Base-by-base conservation (phyloP, 2,888 invertebrate species). In the Aromia moschata region DNA sequence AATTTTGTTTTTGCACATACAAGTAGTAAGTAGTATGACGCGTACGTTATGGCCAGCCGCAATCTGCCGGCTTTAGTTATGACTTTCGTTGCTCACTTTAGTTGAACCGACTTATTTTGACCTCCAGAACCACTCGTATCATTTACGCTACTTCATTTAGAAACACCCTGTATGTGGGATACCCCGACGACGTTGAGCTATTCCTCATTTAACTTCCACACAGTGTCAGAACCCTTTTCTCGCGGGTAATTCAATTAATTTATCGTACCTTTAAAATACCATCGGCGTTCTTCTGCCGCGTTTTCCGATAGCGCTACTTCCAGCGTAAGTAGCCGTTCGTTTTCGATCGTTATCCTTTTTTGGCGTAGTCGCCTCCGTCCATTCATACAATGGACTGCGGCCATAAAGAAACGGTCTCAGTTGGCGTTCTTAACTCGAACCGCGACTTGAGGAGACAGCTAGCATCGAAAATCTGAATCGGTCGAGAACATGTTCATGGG, bases 231-330 rank as follows among this genome's bases (percentile, higher is more conserved):
- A 25, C 25, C 25, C 11, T 17, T 41, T 16, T 41, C 17, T 41
- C 18, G 10, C 10, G 18, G 10, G 41, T 41, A 16, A 41, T 41
- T 11, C 41, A 41, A 41, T 41, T 41, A 41, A 41, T 17, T 44
- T 44, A n/a, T 25, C 25, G 14, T 44, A 11, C 20, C 20, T 25
- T 16, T 44, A 20, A 14, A 44, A 41, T 41, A 12, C 44, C n/a
- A 12, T 20, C n/a, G 5, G 12, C 20, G 3, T 11, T 7, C 20
- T 44, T 44, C 14, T 44, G 10, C 5, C 25, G 3, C 12, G 20
- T 12, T 44, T 11, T 44, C 14, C 16, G 17, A 16, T 41, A 2
- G 25, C 18, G 11, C 16, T 41, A n/a, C n/a, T 44, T 11, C 4
- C 2, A 9, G 11, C 12, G 25, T 44, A 4, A 9, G n/a, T 41